Conservation (phyloP, 2,888 invertebrate species). For the Anodontia alba region DNA sequence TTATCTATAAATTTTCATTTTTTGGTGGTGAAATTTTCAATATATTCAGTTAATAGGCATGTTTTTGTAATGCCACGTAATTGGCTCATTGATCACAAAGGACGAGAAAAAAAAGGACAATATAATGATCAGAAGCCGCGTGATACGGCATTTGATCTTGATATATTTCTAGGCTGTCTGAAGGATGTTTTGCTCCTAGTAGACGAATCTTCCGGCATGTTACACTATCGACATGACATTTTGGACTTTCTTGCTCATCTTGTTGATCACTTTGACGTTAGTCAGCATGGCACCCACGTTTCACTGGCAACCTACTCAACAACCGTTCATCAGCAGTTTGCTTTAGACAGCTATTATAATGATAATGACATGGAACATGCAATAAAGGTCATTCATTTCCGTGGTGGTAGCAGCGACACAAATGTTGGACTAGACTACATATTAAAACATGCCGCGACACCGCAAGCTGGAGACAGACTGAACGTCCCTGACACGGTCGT, state of each 20-base stretch:
- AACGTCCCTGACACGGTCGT: constrained; percentile 21
- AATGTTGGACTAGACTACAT: constrained; percentile 9
- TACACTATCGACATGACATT: neutral
- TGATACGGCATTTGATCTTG: no score
- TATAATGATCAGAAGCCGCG: no score
- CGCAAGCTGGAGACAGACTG: constrained; percentile 1
- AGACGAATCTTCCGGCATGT: constrained; percentile 23
- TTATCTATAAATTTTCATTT: no score
- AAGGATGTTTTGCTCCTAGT: constrained; percentile 25
- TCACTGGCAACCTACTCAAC: constrained; percentile 28
- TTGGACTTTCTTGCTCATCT: constrained; percentile 3
- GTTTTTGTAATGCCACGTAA: no score
- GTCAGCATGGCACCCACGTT: constrained; percentile 15
- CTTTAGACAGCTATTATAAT: constrained; percentile 1
- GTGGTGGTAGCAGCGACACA: constrained; percentile 21
- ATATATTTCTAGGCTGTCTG: no score
- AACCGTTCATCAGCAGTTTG: neutral
- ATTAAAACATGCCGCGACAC: neutral
- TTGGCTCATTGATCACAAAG: no score
- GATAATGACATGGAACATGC: constrained; percentile 1
- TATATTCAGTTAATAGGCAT: no score
- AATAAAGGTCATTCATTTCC: neutral
- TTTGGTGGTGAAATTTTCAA: no score
- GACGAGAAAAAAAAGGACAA: no score
- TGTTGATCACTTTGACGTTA: neutral